Percentiles rank a stretch among this genome's conserved stretches.
These are phyloP conservation scores for Phyllotreta cruciferae DNA, from an alignment of 2,888 invertebrate species.

Conservation along the genomic window DNA sequence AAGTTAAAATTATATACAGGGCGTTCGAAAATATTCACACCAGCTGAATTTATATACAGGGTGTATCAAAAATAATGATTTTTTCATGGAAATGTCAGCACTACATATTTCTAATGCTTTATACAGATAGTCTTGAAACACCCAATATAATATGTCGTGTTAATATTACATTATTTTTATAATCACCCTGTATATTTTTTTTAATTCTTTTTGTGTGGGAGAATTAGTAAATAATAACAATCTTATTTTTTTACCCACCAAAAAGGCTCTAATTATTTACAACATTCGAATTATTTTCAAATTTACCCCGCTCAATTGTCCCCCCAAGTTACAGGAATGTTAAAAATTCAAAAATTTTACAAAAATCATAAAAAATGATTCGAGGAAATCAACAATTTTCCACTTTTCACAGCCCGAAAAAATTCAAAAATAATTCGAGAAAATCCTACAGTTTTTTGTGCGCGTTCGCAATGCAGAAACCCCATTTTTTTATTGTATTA, in stretches of 20 bases:
- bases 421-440: slow-evolving; percentile 32
- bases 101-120: no score
- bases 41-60: slow-evolving; percentile 11
- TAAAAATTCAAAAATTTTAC: slow-evolving; percentile 27
- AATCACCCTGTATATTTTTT: no score
- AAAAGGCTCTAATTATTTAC: no score
- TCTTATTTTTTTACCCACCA: no score
- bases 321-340: slow-evolving; percentile 10
- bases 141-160: no score
- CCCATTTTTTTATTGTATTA: slow-evolving; percentile 51
- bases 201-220: no score
- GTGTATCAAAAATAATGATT: not conserved
- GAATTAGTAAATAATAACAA: no score
- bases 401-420: slow-evolving; percentile 19
- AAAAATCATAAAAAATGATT: not conserved
- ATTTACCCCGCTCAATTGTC: slow-evolving; percentile 5
- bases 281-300: no score
- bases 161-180: no score
- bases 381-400: slow-evolving; percentile 8
- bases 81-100: no score
- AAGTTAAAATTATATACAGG: slow-evolving; percentile 10
- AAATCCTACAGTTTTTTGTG: slow-evolving; percentile 35
- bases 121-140: no score
- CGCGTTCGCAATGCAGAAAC: slow-evolving; percentile 28
- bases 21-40: slow-evolving; percentile 3